phyloP scores from a whole-genome alignment of 2,888 invertebrate species.

The Pemphredon lugubris region DNA sequence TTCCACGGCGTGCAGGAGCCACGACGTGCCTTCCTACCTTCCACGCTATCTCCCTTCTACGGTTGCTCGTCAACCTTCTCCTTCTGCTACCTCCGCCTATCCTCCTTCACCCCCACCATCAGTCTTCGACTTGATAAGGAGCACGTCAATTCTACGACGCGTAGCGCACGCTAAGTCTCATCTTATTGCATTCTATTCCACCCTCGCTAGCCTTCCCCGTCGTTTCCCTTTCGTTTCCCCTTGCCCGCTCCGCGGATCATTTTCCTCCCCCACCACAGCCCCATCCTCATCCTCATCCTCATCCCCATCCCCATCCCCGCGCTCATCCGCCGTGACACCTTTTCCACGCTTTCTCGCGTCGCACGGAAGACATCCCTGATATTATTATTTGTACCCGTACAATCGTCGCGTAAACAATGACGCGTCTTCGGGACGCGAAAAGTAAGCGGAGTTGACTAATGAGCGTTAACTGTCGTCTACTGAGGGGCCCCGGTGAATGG shows the following conservation, averaged over 20 bases:
- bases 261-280: not conserved
- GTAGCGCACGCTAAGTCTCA: conserved; percentile 60
- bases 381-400: conserved; percentile 39
- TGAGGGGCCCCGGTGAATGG: not conserved
- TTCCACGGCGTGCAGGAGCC: conserved; percentile 63
- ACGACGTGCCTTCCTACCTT: conserved; percentile 66
- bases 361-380: conserved; percentile 15
- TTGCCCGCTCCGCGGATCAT: no score
- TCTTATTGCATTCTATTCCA: conserved; percentile 55
- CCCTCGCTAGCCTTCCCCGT: conserved; percentile 22
- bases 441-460: conserved; percentile 47
- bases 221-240: not conserved
- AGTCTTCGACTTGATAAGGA: conserved; percentile 62
- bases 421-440: conserved; percentile 29
- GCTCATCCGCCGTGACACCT: not conserved
- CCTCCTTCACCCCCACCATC: conserved; percentile 4
- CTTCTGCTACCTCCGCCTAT: conserved; percentile 24
- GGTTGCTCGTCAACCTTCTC: conserved; percentile 47
- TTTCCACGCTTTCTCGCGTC: not conserved
- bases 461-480: conserved; percentile 37
- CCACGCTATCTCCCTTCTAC: conserved; percentile 49
- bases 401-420: conserved; percentile 48
- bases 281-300: not conserved
- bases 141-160: conserved; percentile 68
- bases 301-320: not conserved